Evolutionary conservation across 2,113 vertebrate species (phyloP), one percentile per base, ranked within the genome.

Genomic region (Corythornis madagascariensis): DNA sequence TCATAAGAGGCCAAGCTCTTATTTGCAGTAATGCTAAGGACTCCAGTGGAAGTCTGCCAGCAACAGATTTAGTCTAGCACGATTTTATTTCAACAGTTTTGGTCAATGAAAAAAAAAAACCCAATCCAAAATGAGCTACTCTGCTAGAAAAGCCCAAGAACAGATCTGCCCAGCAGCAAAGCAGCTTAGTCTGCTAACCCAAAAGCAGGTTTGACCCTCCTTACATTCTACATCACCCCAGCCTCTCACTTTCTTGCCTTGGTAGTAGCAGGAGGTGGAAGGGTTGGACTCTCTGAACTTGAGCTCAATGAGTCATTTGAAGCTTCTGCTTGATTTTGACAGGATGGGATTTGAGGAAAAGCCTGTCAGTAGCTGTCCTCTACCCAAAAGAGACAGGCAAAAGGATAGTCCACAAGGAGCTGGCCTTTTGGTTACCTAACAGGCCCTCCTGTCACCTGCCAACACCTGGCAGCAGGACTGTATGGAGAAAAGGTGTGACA

Each of bases 11-110:
- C 77, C 85, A 93, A 81, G 87, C 50, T 90, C 90, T 86, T 93
- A 94, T 79, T 89, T 90, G 88, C 78, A 88, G 72, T 87, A 93
- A 73, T 67, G 86, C 75, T 88, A 94, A 94, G 83, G 84, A 94
- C 83, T 95, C 71, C 31, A 72, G 40, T 87, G 91, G 86, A 86
- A 87, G 45, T 31, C 28, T 47, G 89, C 87, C 88, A 91, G 72
- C 80, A 92, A 94, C 79, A 95, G 85, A 90, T 92, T 94, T 89
- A 91, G 78, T 92, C 85, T 65, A 69, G 75, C 43, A 60, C 35
- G 74, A 83, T 82, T 95, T 94, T 88, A 89, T 78, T 96, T 88
- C 77, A 76, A 45, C 60, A 50, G 70, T 53, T 78, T 78, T 6
- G 10, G 53, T 78, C 83, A 93, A 65, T 59, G 80, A 92, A 95